Base-by-base conservation (phyloP, 2,797 vertebrate genomes). In the Percopsis omiscomaycus region DNA sequence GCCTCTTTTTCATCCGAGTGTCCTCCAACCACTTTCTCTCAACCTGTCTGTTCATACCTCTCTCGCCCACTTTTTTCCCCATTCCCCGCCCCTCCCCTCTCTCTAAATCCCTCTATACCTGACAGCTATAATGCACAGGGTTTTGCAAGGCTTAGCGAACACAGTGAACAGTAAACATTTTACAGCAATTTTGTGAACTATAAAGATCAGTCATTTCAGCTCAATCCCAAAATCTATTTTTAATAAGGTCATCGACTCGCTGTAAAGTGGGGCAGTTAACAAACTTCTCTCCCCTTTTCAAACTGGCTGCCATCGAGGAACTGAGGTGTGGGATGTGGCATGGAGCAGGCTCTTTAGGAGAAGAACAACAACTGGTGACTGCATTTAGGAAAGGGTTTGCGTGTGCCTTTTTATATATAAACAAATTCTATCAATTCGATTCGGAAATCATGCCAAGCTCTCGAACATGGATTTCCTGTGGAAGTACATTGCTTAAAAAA, bases 211-310 rank as follows among this genome's bases (percentile, higher is more conserved):
- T 63, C 49, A 3, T 73, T 81, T 82, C 59, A 79, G 63, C 68
- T 61, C 53, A 50, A 72, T 73, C 71, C 74, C 66, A 63, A 72
- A 75, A 61, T 61, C 45, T 30, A 30, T 64, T 66, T 67, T 58
- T 73, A 68, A 77, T 82, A 80, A 79, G 65, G 72, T 72, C 67
- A 69, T 65, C 69, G 77, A 84, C 59, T 88, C 75, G 77, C 51
- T 60, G 68, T 62, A 55, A 60, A 74, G 67, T 52, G 59, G 59
- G 67, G 71, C 64, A 74, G 77, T 80, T 84, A 69, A 81, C 64
- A 79, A 78, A 84, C 69, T 71, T 50, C 55, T 64, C 48, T 52
- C 45, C 49, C 53, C 60, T 48, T 50, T 42, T 63, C 62, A 54
- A 14, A 42, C 30, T 49, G 55, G 65, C 62, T 10, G 55, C 10